Evolutionary conservation across 1,140 invertebrate genomes (phyloP).

Genomic region (Panagrolaimus sp.): DNA sequence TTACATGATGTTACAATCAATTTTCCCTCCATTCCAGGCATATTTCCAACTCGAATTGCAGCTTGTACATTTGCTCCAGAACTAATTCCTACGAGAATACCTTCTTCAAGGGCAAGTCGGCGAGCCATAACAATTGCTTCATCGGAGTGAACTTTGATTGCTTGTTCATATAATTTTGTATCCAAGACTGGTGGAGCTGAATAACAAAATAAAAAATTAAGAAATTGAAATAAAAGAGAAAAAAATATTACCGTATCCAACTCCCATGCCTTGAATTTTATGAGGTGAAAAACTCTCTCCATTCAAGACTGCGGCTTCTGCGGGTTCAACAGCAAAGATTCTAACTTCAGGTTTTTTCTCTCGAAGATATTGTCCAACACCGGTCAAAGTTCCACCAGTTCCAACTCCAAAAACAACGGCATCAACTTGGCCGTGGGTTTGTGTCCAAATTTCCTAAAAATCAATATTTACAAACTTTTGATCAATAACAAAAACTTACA

Average conservation of each 20-base stretch:
- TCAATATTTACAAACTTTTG: too few relatives aligned
- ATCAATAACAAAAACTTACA: background rate
- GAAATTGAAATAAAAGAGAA: too few relatives aligned
- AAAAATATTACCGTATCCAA: too few relatives aligned
- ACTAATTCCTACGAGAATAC: conserved; percentile 57
- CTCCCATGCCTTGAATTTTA: conserved; percentile 22
- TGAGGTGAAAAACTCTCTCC: conserved; percentile 17
- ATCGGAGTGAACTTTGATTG: conserved; percentile 50
- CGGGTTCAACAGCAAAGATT: conserved; percentile 28
- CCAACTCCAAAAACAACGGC: conserved; percentile 26
- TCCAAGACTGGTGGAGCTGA: conserved; percentile 7
- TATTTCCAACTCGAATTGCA: conserved; percentile 44
- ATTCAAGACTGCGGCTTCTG: conserved; percentile 35
- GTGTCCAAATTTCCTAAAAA: background rate
- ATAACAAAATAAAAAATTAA: too few relatives aligned
- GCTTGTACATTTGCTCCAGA: conserved; percentile 53
- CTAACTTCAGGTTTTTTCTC: conserved; percentile 26
- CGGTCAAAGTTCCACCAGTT: conserved; percentile 28
- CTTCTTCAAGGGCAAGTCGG: conserved; percentile 56
- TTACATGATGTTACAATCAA: conserved; percentile 54
- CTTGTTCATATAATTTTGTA: conserved; percentile 38
- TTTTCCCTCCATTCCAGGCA: conserved; percentile 51
- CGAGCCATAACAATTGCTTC: conserved; percentile 58
- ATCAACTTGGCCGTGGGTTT: conserved; percentile 21
- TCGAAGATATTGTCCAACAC: conserved; percentile 30